Evolutionary conservation across 2,113 vertebrate species (phyloP).

Genomic region (Carollia perspicillata): DNA sequence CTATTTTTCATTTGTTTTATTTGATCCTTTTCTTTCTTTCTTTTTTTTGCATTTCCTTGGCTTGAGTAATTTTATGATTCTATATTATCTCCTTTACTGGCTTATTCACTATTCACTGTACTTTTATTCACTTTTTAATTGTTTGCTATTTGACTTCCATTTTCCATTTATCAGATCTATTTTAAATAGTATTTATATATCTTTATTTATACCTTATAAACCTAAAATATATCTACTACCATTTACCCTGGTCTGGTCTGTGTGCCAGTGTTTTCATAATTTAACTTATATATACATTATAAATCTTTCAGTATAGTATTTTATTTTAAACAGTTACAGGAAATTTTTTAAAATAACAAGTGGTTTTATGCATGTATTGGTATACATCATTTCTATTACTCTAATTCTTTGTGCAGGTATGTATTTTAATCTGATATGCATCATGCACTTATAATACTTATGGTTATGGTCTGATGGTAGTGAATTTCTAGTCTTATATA

Average conservation of each 20-base stretch:
- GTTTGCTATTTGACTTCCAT: neutral
- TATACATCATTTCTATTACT: neutral
- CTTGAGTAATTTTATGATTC: neutral
- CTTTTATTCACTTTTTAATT: neutral
- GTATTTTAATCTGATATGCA: neutral
- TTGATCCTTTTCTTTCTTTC: neutral
- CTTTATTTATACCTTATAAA: neutral
- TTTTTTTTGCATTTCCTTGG: neutral
- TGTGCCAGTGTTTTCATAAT: neutral
- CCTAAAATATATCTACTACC: neutral
- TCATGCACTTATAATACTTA: neutral
- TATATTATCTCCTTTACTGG: neutral
- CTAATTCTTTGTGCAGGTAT: neutral
- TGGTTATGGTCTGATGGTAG: neutral
- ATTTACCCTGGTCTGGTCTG: neutral
- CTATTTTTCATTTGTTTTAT: neutral
- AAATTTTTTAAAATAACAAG: neutral
- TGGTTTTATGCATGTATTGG: neutral
- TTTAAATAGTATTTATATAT: neutral
- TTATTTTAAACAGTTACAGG: neutral
- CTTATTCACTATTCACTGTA: neutral
- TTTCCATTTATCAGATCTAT: neutral
- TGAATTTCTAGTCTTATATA: neutral
- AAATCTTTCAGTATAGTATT: neutral
- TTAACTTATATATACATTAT: neutral